A percentile compares a stretch with the other conserved stretches of the same genome.
Evolutionary conservation across 2,113 vertebrate species (phyloP).

Genomic region (Centropristis striata): DNA sequence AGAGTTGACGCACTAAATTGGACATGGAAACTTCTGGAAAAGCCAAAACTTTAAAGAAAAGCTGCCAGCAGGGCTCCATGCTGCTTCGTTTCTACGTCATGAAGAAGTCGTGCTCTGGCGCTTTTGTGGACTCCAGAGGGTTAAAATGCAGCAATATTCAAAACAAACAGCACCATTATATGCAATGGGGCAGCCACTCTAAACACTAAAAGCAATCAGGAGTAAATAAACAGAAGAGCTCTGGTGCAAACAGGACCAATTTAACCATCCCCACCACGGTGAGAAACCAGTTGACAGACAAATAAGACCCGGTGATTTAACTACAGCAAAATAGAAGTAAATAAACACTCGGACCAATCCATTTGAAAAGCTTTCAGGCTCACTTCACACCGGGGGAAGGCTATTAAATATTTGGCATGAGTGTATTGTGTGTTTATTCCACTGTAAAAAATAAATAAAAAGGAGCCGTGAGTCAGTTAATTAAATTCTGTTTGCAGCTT

Average conservation of each 20-base stretch:
- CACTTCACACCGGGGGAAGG: conserved; percentile 36
- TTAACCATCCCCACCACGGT: conserved; percentile 15
- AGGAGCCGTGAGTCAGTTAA: not conserved
- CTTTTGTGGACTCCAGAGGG: too few species aligned
- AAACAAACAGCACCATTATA: conserved; percentile 30
- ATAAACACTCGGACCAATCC: conserved; percentile 28
- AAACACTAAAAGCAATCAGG: conserved; percentile 49
- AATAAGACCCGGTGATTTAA: conserved; percentile 55
- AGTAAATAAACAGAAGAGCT: conserved; percentile 48
- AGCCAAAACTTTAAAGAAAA: too few species aligned
- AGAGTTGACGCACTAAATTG: too few species aligned
- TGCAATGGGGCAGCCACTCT: conserved; percentile 28
- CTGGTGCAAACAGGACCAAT: conserved; percentile 45
- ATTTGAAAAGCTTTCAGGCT: conserved; percentile 51
- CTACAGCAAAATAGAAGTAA: conserved; percentile 27
- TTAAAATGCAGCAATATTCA: not conserved
- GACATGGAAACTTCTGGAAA: too few species aligned
- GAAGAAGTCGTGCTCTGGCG: too few species aligned
- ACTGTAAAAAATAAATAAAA: not conserved
- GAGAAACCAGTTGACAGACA: conserved; percentile 23
- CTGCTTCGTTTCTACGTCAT: too few species aligned
- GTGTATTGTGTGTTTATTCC: conserved; percentile 17
- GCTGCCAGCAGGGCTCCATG: too few species aligned
- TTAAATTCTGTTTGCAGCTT: not conserved
- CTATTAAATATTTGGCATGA: conserved; percentile 32